Percentiles rank a stretch among this genome's conserved stretches.
These are phyloP conservation scores for Mus pahari DNA, from an alignment of 2,113 vertebrate genomes.

Conservation along the genomic window DNA sequence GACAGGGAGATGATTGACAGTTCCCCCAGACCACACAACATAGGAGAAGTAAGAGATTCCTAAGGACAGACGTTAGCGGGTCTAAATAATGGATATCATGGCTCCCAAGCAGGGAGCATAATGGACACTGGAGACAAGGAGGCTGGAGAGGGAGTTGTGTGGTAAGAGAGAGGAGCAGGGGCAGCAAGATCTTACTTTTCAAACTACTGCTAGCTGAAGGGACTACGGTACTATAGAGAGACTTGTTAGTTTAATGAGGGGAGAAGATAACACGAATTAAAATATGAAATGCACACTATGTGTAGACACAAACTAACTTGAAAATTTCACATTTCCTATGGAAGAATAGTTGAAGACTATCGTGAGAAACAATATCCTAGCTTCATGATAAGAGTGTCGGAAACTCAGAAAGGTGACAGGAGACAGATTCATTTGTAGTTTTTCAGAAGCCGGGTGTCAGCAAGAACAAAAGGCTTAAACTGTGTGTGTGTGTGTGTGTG, in stretches of 20 bases:
- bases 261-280: not conserved
- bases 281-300: not conserved
- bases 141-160: not conserved
- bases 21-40: not conserved
- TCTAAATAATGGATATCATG: not conserved
- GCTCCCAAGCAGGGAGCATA: not conserved
- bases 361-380: not conserved
- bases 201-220: not conserved
- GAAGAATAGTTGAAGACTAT: conserved; percentile 35
- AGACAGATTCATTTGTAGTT: not conserved
- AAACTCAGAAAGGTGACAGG: not conserved
- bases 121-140: not conserved
- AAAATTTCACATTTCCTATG: conserved; percentile 1
- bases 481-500: not conserved
- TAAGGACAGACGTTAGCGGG: not conserved
- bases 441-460: not conserved
- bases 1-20: not conserved
- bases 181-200: not conserved
- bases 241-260: not conserved
- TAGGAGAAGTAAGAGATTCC: not conserved
- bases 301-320: not conserved
- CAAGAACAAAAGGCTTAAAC: not conserved
- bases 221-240: conserved; percentile 17
- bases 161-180: not conserved
- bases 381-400: not conserved